Evolutionary conservation across 2,113 vertebrate genomes (phyloP).

Genomic region (Cebus imitator): DNA sequence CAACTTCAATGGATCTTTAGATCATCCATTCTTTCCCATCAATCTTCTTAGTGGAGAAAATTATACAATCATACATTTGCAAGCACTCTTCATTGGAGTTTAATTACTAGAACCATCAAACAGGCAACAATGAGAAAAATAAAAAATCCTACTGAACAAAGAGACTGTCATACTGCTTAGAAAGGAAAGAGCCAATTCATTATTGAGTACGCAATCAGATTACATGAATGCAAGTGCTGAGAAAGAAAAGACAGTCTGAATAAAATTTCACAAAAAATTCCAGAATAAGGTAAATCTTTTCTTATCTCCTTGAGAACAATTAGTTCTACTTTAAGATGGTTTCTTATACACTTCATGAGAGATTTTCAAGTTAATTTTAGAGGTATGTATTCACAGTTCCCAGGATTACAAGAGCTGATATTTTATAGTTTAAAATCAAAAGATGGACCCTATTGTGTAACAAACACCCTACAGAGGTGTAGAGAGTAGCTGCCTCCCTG

Average conservation of each 20-base stretch:
- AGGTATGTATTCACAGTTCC: background rate
- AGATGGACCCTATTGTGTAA: background rate
- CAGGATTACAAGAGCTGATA: background rate
- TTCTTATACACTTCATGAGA: background rate
- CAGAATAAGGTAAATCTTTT: background rate
- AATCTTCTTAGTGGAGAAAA: background rate
- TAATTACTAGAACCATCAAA: background rate
- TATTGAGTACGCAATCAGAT: background rate
- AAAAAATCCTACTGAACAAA: background rate
- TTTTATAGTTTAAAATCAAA: background rate
- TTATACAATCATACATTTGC: background rate
- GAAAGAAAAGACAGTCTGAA: background rate
- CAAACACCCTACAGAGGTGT: background rate
- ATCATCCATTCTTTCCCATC: background rate
- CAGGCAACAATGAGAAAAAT: background rate
- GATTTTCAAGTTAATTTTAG: background rate
- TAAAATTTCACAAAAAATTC: background rate
- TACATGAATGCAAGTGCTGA: background rate
- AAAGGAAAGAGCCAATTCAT: background rate
- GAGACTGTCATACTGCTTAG: background rate
- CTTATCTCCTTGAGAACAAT: background rate
- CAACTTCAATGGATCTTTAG: background rate
- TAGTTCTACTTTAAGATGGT: background rate
- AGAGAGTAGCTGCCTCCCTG: background rate
- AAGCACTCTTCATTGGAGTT: background rate